phyloP scores from a whole-genome alignment of 2,888 invertebrate genomes.

The Sphaerophoria taeniata region DNA sequence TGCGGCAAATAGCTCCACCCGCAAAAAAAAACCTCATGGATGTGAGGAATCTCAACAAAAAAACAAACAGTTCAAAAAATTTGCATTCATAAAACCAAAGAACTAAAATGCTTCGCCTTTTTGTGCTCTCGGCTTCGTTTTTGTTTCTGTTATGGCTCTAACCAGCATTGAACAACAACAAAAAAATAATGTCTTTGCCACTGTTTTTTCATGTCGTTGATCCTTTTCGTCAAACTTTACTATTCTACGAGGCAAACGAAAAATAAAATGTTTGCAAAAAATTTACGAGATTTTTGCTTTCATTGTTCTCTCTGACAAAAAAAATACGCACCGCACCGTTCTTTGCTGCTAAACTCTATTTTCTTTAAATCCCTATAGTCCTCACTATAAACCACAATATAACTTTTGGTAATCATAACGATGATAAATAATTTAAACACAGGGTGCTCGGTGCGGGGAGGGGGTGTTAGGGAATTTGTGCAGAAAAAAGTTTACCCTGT shows the following conservation, averaged over 20 bases:
- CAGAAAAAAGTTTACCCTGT: slow-evolving; percentile 44
- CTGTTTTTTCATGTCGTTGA: slow-evolving; percentile 69
- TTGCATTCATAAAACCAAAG: slow-evolving; percentile 72
- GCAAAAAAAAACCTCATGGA: slow-evolving; percentile 32
- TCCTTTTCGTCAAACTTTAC: slow-evolving; percentile 67
- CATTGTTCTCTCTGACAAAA: neutral
- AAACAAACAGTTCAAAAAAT: slow-evolving; percentile 65
- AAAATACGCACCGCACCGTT: neutral
- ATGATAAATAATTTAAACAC: slow-evolving; percentile 47
- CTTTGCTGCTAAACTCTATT: slow-evolving; percentile 5
- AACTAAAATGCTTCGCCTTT: slow-evolving; percentile 49
- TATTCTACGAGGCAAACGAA: slow-evolving; percentile 47
- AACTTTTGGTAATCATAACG: slow-evolving; percentile 67
- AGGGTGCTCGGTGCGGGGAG: slow-evolving; percentile 5
- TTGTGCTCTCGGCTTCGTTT: slow-evolving; percentile 36
- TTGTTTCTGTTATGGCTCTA: slow-evolving; percentile 9
- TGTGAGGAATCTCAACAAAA: slow-evolving; percentile 4
- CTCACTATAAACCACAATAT: slow-evolving; percentile 44
- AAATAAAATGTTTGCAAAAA: slow-evolving; percentile 33
- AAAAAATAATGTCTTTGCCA: slow-evolving; percentile 62
- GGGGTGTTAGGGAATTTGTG: slow-evolving; percentile 48
- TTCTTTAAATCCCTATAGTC: slow-evolving; percentile 9
- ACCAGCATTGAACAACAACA: slow-evolving; percentile 36
- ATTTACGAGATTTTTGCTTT: slow-evolving; percentile 59
- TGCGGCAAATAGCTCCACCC: slow-evolving; percentile 22